A percentile compares a stretch with the other conserved stretches of the same genome.
phyloP scores from a whole-genome alignment of 2,113 vertebrate genomes.

The Anthoscopus minutus region DNA sequence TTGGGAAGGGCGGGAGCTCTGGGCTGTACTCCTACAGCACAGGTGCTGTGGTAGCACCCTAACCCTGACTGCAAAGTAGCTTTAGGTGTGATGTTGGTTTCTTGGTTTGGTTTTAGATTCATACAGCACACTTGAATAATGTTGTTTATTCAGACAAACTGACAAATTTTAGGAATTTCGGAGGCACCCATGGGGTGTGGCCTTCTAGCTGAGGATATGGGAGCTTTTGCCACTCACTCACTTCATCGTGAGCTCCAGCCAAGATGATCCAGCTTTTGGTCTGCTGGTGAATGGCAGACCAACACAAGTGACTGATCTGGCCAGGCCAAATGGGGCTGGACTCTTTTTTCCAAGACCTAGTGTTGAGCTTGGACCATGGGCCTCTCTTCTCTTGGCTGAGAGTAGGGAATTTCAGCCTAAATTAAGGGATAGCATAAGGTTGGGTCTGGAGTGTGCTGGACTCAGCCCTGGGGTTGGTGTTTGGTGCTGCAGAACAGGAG shows the following conservation, averaged over 20 bases:
- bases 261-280: not conserved
- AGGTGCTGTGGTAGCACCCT: not conserved
- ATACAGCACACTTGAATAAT: rapidly evolving
- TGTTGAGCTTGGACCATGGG: not conserved
- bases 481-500: rapidly evolving
- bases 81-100: not conserved
- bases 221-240: not conserved
- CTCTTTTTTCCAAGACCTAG: not conserved
- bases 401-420: not conserved
- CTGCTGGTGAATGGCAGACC: not conserved
- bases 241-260: not conserved
- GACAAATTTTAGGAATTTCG: not conserved
- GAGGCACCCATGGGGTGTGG: not conserved
- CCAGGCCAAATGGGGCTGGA: not conserved
- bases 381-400: not conserved
- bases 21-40: not conserved
- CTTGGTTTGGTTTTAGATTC: not conserved
- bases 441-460: rapidly evolving
- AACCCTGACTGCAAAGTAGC: not conserved
- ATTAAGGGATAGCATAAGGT: not conserved
- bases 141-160: not conserved
- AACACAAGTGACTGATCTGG: rapidly evolving
- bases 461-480: rapidly evolving
- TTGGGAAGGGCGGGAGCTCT: not conserved
- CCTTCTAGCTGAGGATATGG: not conserved